Evolutionary conservation across 1,140 invertebrate genomes (phyloP).

Genomic region (Dolichoris vasculosae): DNA sequence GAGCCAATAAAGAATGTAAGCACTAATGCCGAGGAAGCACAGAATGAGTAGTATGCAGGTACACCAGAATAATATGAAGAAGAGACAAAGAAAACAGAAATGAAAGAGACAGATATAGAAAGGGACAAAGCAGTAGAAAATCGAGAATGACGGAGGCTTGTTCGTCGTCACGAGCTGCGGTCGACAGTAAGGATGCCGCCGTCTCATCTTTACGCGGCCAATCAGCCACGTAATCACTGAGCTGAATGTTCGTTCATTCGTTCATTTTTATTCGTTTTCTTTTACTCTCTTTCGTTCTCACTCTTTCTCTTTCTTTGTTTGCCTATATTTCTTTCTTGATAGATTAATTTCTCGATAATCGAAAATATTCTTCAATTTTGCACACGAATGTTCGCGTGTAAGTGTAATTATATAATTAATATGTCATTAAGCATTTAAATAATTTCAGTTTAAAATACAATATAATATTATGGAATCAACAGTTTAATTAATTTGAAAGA

Average conservation of each 20-base stretch:
- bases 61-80: background rate
- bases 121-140: background rate
- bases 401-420: too few relatives aligned
- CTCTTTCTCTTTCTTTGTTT: background rate
- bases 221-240: constrained; percentile 64
- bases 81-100: background rate
- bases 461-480: too few relatives aligned
- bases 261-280: constrained; percentile 1
- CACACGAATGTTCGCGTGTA: background rate
- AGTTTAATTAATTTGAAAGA: too few relatives aligned
- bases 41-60: background rate
- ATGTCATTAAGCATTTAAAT: too few relatives aligned
- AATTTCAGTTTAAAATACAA: too few relatives aligned
- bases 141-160: constrained; percentile 43
- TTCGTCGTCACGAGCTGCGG: constrained; percentile 64
- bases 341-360: background rate
- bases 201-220: constrained; percentile 64
- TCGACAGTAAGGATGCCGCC: constrained; percentile 62
- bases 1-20: background rate
- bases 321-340: background rate
- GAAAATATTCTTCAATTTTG: background rate
- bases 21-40: background rate
- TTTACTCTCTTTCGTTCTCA: constrained; percentile 11
- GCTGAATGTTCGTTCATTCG: constrained; percentile 57
- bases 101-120: background rate